phyloP scores from a whole-genome alignment of 2,113 vertebrate species.

The Piliocolobus tephrosceles region DNA sequence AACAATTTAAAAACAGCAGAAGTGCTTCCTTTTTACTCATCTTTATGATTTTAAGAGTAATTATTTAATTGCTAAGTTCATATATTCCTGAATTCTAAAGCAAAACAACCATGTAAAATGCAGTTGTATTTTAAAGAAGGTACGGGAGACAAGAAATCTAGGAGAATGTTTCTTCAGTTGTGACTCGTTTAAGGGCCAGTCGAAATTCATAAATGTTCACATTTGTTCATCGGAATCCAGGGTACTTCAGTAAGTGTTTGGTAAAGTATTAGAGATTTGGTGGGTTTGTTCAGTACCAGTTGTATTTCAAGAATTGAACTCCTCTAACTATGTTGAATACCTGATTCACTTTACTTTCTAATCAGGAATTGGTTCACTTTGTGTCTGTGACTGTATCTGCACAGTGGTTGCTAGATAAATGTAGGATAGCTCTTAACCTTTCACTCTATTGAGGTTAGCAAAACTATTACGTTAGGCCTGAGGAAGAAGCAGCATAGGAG shows the following conservation, averaged over 20 bases:
- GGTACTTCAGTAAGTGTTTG: neutral
- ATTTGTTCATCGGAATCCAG: neutral
- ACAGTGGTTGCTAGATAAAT: neutral
- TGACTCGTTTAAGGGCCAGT: neutral
- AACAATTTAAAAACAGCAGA: neutral
- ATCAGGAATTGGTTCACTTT: neutral
- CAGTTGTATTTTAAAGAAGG: neutral
- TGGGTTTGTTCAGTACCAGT: neutral
- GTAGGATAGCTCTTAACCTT: neutral
- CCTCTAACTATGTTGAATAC: neutral
- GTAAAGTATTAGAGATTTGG: neutral
- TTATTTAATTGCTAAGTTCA: neutral
- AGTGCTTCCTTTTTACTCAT: neutral
- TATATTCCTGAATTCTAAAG: neutral
- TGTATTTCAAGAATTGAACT: slow-evolving; percentile 1
- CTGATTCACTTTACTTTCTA: neutral
- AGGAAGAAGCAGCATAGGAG: neutral
- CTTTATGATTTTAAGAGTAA: neutral
- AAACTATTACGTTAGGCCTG: neutral
- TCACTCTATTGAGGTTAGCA: neutral
- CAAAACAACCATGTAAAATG: neutral
- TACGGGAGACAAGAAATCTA: neutral
- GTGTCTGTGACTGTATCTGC: neutral
- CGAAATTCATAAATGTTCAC: neutral
- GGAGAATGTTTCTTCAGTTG: neutral